These are phyloP conservation scores for Antheraea assamensis DNA, from an alignment of 2,888 invertebrate genomes.

Conservation along the genomic window DNA sequence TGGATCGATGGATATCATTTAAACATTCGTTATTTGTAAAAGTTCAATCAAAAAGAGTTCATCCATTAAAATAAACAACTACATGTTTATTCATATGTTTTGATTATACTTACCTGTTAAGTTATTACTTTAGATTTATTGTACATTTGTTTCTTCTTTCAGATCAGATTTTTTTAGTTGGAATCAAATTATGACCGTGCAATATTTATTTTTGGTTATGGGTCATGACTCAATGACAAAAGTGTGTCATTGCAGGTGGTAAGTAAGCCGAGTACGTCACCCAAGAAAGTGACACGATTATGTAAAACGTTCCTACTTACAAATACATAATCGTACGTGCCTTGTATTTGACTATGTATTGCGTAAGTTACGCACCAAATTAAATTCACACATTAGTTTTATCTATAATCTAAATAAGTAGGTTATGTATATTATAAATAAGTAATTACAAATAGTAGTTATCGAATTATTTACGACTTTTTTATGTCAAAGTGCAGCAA, in stretches of 20 bases:
- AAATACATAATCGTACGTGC: conserved; percentile 36
- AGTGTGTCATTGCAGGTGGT: conserved; percentile 42
- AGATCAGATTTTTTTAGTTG: neutral
- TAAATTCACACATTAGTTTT: neutral
- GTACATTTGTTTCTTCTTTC: neutral
- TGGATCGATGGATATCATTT: too few relatives aligned
- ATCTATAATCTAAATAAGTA: neutral
- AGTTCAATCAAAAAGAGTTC: neutral
- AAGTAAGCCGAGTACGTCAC: conserved; percentile 27
- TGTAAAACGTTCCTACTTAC: conserved; percentile 35
- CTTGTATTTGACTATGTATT: conserved; percentile 30
- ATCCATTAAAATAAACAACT: too few relatives aligned
- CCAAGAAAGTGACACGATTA: conserved; percentile 36
- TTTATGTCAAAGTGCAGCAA: too few relatives aligned
- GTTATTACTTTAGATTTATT: neutral
- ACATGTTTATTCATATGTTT: neutral
- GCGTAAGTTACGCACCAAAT: conserved; percentile 24
- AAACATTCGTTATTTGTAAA: neutral
- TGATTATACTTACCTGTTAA: neutral
- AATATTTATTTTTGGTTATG: conserved; percentile 28
- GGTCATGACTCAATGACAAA: conserved; percentile 38
- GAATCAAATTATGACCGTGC: neutral
- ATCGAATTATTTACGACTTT: too few relatives aligned
- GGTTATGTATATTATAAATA: too few relatives aligned
- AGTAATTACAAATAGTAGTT: too few relatives aligned